Base-by-base conservation (phyloP, 1,140 invertebrate species). In the Mycetomoellerius zeteki region DNA sequence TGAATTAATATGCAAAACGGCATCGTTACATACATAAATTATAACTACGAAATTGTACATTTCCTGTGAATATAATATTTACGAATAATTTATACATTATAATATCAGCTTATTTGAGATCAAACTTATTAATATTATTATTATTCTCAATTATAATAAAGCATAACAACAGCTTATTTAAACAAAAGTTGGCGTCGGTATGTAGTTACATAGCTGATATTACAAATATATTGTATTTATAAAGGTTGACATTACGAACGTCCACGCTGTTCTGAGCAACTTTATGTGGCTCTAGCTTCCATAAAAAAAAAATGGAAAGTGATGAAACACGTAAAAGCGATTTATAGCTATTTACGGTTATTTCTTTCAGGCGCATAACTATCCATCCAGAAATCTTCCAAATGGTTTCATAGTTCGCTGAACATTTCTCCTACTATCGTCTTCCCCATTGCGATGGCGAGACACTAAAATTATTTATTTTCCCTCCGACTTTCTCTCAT, bases 391-490 rank as follows among this genome's bases (percentile, higher is more conserved):
- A 56, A 81, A n/a, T 24, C 30, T 37, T 60, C 16, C 10, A 47
- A 81, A 72, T 10, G 24, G 12, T 80, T 80, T 80, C n/a, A 24
- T 24, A 71, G 14, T 47, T 60, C 24, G 50, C 12, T 14, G 54
- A 6, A 14, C 16, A 82, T 73, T 67, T 12, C n/a, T 27, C 10
- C 7, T 19, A 14, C 6, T 54, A 21, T 3, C 14, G 12, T n/a
- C 50, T 10, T 37, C 2, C 37, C 24, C 6, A 16, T 8, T 27
- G 24, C 19, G 6, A n/a, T 8, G 58, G 19, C 33, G 19, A 21
- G 16, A 10, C 33, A 24, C 6, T 37, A 72, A 71, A 82, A 47
- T 82, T 58, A 33, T 73, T 73, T 73, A 73, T 82, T 82, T 82
- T 82, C 10, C 24, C 4, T 54, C n/a, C 10, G 21, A 72, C 50